Evolutionary conservation across 2,888 invertebrate species (phyloP).

Genomic region (Chirona hameri): DNA sequence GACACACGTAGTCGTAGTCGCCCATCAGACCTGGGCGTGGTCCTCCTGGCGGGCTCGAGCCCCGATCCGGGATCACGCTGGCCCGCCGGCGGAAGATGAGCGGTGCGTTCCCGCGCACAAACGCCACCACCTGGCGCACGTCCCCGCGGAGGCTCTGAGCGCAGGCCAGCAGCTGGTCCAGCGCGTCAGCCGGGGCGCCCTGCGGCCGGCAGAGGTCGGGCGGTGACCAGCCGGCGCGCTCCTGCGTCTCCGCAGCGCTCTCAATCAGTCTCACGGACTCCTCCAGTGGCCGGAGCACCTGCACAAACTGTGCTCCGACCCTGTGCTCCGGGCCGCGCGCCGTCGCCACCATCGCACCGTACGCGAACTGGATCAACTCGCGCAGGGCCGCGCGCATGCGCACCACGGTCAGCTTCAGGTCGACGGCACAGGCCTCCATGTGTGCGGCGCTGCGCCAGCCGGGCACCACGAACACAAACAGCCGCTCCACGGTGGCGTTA

Average conservation of each 20-base stretch:
- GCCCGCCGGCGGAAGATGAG: slow-evolving; percentile 58
- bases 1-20: slow-evolving; percentile 86
- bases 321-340: slow-evolving; percentile 71
- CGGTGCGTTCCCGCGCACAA: slow-evolving; percentile 61
- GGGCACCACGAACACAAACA: slow-evolving; percentile 67
- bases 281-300: slow-evolving; percentile 69
- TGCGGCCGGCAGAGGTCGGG: slow-evolving; percentile 41
- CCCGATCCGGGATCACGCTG: slow-evolving; percentile 70
- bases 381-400: slow-evolving; percentile 74
- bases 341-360: slow-evolving; percentile 79
- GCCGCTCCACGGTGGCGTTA: slow-evolving; percentile 71
- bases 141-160: slow-evolving; percentile 83
- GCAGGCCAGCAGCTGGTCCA: slow-evolving; percentile 83
- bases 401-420: slow-evolving; percentile 75
- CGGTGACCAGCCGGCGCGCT: slow-evolving; percentile 48
- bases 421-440: slow-evolving; percentile 71
- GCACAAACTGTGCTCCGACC: slow-evolving; percentile 68
- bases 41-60: slow-evolving; percentile 47
- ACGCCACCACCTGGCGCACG: slow-evolving; percentile 81
- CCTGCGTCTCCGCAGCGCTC: slow-evolving; percentile 45
- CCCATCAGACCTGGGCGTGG: slow-evolving; percentile 62
- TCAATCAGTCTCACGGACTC: slow-evolving; percentile 50
- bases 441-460: slow-evolving; percentile 78
- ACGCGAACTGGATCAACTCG: slow-evolving; percentile 83
- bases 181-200: slow-evolving; percentile 62